Percentiles rank a stretch among this genome's conserved stretches.
Evolutionary conservation across 2,888 invertebrate species (phyloP).

Genomic region (Pyrrhosoma nymphula): DNA sequence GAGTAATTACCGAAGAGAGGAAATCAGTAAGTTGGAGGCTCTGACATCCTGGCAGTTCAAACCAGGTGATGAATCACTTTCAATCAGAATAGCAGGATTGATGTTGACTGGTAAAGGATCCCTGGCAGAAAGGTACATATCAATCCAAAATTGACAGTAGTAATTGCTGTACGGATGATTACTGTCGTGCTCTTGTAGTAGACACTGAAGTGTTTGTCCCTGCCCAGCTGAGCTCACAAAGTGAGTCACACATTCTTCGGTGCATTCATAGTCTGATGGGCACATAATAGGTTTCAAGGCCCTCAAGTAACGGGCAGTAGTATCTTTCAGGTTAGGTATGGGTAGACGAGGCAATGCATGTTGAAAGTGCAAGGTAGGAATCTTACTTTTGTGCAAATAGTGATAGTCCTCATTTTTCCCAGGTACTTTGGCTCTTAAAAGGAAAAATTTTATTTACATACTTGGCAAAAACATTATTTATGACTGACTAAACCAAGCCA

Average conservation of each 20-base stretch:
- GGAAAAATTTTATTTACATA: background rate
- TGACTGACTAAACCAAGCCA: background rate
- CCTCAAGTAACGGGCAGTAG: conserved; percentile 1
- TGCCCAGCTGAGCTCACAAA: background rate
- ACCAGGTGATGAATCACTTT: conserved; percentile 19
- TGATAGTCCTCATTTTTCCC: background rate
- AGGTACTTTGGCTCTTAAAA: background rate
- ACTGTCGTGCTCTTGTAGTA: background rate
- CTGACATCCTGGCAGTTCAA: conserved; percentile 54
- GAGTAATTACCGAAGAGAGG: background rate
- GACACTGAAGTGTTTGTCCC: conserved; percentile 9
- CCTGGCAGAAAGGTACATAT: background rate
- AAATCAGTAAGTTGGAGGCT: conserved; percentile 30
- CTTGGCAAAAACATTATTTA: background rate
- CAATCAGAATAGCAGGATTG: conserved; percentile 14
- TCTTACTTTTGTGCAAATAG: conserved; percentile 46
- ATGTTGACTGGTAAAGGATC: conserved; percentile 34
- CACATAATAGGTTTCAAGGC: conserved; percentile 49
- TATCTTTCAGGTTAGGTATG: conserved; percentile 34
- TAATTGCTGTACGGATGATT: conserved; percentile 45
- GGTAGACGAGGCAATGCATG: conserved; percentile 12
- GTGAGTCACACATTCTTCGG: background rate
- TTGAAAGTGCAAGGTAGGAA: conserved; percentile 48
- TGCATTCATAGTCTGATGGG: background rate
- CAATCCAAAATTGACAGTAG: conserved; percentile 25